phyloP scores from a whole-genome alignment of 1,140 invertebrate species.

The Apis florea region DNA sequence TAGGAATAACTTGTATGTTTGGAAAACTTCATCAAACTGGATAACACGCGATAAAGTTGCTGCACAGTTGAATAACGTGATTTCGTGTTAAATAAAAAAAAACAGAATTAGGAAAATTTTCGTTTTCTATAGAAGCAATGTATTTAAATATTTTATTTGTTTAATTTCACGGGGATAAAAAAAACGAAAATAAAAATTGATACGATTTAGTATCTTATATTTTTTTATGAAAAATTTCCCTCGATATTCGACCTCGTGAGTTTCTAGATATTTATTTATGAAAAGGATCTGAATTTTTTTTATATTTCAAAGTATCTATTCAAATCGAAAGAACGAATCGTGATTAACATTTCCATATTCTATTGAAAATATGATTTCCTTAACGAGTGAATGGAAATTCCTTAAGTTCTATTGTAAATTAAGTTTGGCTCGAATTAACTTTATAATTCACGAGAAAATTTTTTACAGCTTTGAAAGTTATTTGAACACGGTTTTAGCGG shows the following conservation, averaged over 20 bases:
- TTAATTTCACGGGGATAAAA: background rate
- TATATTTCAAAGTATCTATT: too few relatives aligned
- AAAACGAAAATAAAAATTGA: background rate
- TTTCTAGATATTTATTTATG: background rate
- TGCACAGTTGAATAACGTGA: background rate
- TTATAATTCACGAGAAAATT: slow-evolving; percentile 46
- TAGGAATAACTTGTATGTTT: background rate
- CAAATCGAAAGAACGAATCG: background rate
- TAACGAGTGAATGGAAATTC: background rate
- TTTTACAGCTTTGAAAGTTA: slow-evolving; percentile 34
- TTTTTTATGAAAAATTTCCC: too few relatives aligned
- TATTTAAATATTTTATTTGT: background rate
- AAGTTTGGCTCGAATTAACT: slow-evolving; percentile 28
- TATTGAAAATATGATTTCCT: slow-evolving; percentile 8
- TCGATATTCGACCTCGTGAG: background rate
- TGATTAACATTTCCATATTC: background rate
- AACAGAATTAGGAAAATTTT: background rate
- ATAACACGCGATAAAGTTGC: background rate
- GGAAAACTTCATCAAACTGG: background rate
- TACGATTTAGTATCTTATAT: too few relatives aligned
- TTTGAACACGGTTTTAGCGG: background rate
- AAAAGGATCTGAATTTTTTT: too few relatives aligned
- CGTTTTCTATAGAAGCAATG: too few relatives aligned
- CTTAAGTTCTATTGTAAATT: too few relatives aligned
- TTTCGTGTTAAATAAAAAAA: too few relatives aligned